These are phyloP conservation scores for Daboia siamensis DNA, from an alignment of 2,113 vertebrate genomes.

Conservation along the genomic window DNA sequence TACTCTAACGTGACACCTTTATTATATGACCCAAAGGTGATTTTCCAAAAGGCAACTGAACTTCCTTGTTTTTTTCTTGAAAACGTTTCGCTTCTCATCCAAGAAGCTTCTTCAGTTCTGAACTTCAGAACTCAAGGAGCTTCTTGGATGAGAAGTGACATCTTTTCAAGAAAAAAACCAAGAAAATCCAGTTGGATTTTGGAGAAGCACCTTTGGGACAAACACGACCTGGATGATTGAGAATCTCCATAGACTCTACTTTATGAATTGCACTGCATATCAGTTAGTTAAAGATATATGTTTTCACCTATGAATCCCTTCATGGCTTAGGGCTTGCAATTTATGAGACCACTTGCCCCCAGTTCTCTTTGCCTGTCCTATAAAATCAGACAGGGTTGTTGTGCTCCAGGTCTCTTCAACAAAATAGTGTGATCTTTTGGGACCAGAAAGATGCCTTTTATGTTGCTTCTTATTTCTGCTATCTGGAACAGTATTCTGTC, in stretches of 20 bases:
- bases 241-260: not conserved
- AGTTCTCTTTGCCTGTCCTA: not conserved
- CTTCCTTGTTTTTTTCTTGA: not conserved
- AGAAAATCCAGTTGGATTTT: not conserved
- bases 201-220: not conserved
- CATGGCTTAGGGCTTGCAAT: not conserved
- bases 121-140: not conserved
- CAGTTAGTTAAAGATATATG: not conserved
- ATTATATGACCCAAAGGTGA: not conserved
- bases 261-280: not conserved
- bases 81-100: not conserved
- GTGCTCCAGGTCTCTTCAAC: not conserved
- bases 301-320: not conserved
- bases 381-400: not conserved
- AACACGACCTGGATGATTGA: not conserved
- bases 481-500: not conserved
- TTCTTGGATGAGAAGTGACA: not conserved
- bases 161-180: not conserved
- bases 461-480: not conserved
- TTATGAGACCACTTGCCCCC: not conserved
- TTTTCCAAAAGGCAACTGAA: not conserved
- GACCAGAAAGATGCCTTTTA: not conserved
- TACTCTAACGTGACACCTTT: not conserved
- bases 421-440: not conserved
- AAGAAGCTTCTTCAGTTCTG: not conserved